Base-by-base conservation (phyloP, 2,797 vertebrate genomes). In the Delichon dasypus region DNA sequence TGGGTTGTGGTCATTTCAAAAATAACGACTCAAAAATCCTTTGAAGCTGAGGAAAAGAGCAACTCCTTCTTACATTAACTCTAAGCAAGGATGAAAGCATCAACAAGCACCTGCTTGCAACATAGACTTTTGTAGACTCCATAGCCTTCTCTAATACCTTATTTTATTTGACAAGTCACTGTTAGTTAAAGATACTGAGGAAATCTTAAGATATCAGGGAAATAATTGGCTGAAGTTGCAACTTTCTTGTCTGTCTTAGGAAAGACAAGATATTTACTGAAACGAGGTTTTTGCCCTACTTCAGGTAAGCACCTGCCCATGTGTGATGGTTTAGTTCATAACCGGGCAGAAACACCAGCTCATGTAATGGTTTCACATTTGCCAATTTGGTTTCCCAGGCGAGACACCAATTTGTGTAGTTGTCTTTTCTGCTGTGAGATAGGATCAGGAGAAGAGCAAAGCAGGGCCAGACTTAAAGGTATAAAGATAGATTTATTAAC, bases 61-160 rank as follows among this genome's bases (percentile, higher is more conserved):
- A 71, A 55, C 11, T 51, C n/a, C 25, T 80, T 19, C 18, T 76
- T 36, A 54, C 9, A 20, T 30, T 25, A 55, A 25, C 8, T 79
- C 16, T 80, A 45, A 65, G 23, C 16, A 78, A 68, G 11, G 50
- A 85, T 1, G 0, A 76, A 54, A 65, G 25, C 38, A 84, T 72
- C 44, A 81, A 55, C 8, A 75, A 84, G 25, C 8, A 44, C 17
- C 19, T 94, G 27, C n/a, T 80, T 61, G 29, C 34, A 53, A 44
- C 48, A 38, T 23, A 47, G 15, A 7, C 2, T n/a, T 32, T 30
- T 18, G 2, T 17, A 48, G 25, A 36, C 11, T 82, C 66, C 0
- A 0, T 8, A 68, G 17, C 7, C 2, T 71, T 57, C 32, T 83
- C 10, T 61, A 74, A 40, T 12, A 54, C 12, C 5, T 75, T n/a